Percentiles rank a stretch among this genome's conserved stretches.
Conservation (phyloP, 2,888 invertebrate species). For the Acanthacorydalis orientalis region DNA sequence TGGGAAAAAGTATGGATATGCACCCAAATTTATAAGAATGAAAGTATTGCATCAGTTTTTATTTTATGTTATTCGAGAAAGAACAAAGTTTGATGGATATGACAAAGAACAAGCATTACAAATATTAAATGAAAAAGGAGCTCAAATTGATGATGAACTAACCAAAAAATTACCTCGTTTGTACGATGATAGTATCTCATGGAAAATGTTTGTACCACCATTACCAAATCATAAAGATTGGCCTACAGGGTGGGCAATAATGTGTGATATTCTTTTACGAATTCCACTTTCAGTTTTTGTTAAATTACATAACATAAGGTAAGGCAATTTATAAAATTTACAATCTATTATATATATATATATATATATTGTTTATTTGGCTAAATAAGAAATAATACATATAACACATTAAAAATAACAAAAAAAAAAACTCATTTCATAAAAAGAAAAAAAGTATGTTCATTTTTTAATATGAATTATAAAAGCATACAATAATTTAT, state of each 20-base stretch:
- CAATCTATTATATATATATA: too few species aligned
- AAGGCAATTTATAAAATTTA: too few species aligned
- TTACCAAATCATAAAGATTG: conserved; percentile 40
- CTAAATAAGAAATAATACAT: too few species aligned
- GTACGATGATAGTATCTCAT: conserved; percentile 35
- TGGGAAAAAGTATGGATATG: conserved; percentile 30
- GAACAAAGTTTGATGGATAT: conserved; percentile 3
- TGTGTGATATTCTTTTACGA: conserved; percentile 49
- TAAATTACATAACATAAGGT: conserved; percentile 34
- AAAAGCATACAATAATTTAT: too few species aligned
- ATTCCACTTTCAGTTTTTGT: conserved; percentile 55
- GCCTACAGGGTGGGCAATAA: conserved; percentile 42
- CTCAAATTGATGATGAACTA: conserved; percentile 22
- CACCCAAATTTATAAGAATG: conserved; percentile 50
- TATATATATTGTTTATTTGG: too few species aligned
- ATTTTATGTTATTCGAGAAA: conserved; percentile 46
- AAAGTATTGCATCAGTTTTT: conserved; percentile 48
- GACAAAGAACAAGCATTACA: conserved; percentile 19
- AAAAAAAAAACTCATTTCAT: too few species aligned
- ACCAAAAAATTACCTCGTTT: conserved; percentile 28
- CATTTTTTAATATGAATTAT: too few species aligned
- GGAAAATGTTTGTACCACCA: conserved; percentile 59
- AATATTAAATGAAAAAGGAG: conserved; percentile 11
- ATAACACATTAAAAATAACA: too few species aligned
- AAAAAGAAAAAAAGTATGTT: too few species aligned